These are phyloP conservation scores for Achroia grisella DNA, from an alignment of 1,140 invertebrate species.

Conservation along the genomic window DNA sequence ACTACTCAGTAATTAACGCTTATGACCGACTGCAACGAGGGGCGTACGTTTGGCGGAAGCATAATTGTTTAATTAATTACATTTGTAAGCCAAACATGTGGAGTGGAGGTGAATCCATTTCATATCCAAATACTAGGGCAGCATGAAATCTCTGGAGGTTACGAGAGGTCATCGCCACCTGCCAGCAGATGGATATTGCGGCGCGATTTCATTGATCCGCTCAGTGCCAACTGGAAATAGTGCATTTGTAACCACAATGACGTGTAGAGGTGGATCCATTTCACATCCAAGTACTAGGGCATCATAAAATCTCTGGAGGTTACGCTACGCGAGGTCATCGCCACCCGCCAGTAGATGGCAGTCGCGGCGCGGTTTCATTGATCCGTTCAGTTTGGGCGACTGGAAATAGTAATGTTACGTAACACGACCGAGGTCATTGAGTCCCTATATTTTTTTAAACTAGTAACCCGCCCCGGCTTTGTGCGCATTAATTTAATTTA, in stretches of 20 bases:
- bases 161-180: slow-evolving; percentile 18
- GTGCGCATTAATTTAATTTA: no score
- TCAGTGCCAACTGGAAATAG: slow-evolving; percentile 27
- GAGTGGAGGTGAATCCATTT: background rate
- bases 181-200: slow-evolving; percentile 20
- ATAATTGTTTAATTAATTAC: no score
- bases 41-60: no score
- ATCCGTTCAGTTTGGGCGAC: slow-evolving; percentile 22
- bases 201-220: slow-evolving; percentile 31
- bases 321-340: slow-evolving; percentile 16
- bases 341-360: slow-evolving; percentile 23
- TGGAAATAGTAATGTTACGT: slow-evolving; percentile 33
- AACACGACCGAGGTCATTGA: slow-evolving; percentile 21
- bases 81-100: no score
- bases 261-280: background rate
- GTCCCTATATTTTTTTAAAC: background rate
- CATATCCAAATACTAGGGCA: slow-evolving; percentile 5
- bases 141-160: slow-evolving; percentile 8
- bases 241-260: no score
- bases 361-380: slow-evolving; percentile 24
- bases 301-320: slow-evolving; percentile 8
- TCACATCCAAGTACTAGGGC: slow-evolving; percentile 6
- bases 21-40: no score
- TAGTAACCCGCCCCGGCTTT: no score
- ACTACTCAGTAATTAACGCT: no score